Evolutionary conservation across 2,888 invertebrate species (phyloP).

Genomic region (Acleris holmiana): DNA sequence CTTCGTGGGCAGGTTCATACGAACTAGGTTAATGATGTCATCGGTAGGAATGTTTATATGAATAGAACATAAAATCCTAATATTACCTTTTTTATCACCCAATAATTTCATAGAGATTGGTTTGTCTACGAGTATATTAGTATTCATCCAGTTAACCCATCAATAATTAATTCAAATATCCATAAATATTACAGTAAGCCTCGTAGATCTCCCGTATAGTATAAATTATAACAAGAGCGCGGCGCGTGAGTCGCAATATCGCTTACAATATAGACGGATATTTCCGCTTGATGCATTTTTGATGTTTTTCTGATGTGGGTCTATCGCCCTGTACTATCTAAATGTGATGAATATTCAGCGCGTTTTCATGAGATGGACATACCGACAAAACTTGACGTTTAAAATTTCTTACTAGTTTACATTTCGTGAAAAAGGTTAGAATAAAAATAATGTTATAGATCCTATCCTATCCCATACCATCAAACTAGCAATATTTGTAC

Average conservation of each 20-base stretch:
- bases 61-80: no score
- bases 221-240: conserved; percentile 15
- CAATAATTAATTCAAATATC: conserved; percentile 9
- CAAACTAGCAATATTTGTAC: no score
- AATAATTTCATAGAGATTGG: no score
- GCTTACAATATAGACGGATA: conserved; percentile 75
- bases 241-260: conserved; percentile 72
- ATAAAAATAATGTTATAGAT: no score
- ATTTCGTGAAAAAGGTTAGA: no score
- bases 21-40: no score
- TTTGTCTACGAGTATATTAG: no score
- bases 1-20: no score
- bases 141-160: no score
- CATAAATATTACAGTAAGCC: conserved; percentile 17
- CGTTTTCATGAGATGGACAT: conserved; percentile 70
- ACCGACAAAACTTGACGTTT: conserved; percentile 45
- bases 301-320: conserved; percentile 85
- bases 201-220: conserved; percentile 19
- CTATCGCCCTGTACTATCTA: conserved; percentile 81
- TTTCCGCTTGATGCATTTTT: conserved; percentile 85
- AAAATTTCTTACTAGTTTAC: neutral
- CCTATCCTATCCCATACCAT: no score
- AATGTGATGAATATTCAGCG: conserved; percentile 83
- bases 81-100: no score
- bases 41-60: no score